phyloP scores from a whole-genome alignment of 2,797 vertebrate species.

The Enteromius mattozi region DNA sequence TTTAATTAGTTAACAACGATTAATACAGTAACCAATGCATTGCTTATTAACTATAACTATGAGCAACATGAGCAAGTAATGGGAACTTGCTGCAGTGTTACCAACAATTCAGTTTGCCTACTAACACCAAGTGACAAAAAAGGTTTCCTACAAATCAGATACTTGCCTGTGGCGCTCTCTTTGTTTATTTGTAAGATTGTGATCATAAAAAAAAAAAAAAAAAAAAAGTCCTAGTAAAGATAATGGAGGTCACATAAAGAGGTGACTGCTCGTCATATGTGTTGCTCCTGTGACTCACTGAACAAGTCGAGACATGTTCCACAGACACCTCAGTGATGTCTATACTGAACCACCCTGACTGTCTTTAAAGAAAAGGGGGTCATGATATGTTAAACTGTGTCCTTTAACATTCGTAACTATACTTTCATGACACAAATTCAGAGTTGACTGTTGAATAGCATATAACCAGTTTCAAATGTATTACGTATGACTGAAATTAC shows the following conservation, averaged over 20 bases:
- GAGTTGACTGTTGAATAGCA: background rate
- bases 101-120: background rate
- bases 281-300: slow-evolving; percentile 30
- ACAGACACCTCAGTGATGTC: slow-evolving; percentile 22
- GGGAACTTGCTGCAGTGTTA: background rate
- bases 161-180: background rate
- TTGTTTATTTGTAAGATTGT: slow-evolving; percentile 5
- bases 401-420: background rate
- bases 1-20: background rate
- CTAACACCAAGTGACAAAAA: background rate
- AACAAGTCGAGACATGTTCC: slow-evolving; percentile 40
- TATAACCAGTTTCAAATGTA: background rate
- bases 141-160: background rate
- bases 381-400: background rate
- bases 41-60: background rate
- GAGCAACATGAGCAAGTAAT: background rate
- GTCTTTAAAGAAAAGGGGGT: background rate
- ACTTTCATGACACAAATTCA: background rate
- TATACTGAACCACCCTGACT: background rate
- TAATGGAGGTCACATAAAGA: slow-evolving; percentile 44
- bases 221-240: slow-evolving; percentile 39
- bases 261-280: slow-evolving; percentile 33
- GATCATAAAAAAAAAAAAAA: slow-evolving; percentile 36
- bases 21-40: background rate
- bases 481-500: background rate